These are phyloP conservation scores for Macrosiphum euphorbiae DNA, from an alignment of 2,888 invertebrate genomes.

Conservation along the genomic window DNA sequence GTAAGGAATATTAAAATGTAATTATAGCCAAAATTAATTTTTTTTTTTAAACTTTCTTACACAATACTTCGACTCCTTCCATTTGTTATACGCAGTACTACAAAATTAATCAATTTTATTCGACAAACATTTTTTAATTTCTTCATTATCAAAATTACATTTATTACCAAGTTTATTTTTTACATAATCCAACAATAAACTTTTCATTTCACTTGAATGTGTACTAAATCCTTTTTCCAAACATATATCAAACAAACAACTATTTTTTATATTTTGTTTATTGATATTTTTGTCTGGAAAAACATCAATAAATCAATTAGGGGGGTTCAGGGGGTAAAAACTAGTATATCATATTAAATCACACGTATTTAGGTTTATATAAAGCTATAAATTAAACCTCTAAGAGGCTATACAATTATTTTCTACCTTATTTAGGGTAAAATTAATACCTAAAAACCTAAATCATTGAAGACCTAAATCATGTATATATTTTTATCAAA, in stretches of 20 bases:
- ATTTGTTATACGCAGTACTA: conserved; percentile 30
- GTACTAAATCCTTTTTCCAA: conserved; percentile 12
- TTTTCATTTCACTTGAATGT: conserved; percentile 8
- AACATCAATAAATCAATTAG: conserved; percentile 2
- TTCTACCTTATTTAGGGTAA: neutral
- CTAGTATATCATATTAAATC: neutral
- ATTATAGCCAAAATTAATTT: conserved; percentile 1
- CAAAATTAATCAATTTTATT: conserved; percentile 7
- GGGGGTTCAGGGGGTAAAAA: neutral
- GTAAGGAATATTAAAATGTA: conserved; percentile 1
- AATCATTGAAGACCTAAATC: neutral
- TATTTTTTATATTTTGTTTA: conserved; percentile 17
- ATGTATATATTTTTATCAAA: neutral
- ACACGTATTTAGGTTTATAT: neutral
- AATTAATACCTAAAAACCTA: neutral
- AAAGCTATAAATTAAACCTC: neutral
- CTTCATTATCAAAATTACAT: conserved; percentile 1
- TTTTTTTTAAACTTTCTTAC: neutral
- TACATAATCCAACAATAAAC: conserved; percentile 4
- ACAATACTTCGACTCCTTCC: neutral
- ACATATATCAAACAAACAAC: conserved; percentile 16
- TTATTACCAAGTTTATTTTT: neutral
- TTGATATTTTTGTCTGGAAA: conserved; percentile 18
- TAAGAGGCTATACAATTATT: neutral
- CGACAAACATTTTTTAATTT: neutral